These are phyloP conservation scores for Lydus trimaculatus DNA, from an alignment of 2,888 invertebrate species.

Conservation along the genomic window DNA sequence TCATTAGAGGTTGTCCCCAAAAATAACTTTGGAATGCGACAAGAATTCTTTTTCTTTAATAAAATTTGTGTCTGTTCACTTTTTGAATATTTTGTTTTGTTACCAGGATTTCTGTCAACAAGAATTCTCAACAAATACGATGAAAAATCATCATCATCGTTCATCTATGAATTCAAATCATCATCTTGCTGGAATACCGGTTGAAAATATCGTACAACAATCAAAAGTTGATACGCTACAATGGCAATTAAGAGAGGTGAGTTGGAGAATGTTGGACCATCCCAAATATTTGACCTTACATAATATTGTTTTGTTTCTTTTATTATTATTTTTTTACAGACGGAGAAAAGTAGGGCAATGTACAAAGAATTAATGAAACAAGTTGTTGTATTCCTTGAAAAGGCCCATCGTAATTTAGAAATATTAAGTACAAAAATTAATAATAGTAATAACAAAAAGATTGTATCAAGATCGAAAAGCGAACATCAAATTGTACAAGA, in stretches of 20 bases:
- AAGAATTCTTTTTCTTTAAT: conserved; percentile 12
- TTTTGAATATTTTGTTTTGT: not conserved
- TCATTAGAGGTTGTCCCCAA: conserved; percentile 22
- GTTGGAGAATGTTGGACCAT: conserved; percentile 24
- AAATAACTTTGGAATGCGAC: conserved; percentile 27
- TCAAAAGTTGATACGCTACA: conserved; percentile 74
- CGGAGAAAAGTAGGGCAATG: conserved; percentile 75
- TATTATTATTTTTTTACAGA: conserved; percentile 61
- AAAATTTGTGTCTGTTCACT: not conserved
- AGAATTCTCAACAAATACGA: not conserved
- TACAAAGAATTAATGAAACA: conserved; percentile 76
- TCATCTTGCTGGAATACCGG: conserved; percentile 54
- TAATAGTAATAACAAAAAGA: conserved; percentile 43
- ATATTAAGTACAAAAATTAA: conserved; percentile 58
- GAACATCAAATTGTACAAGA: conserved; percentile 60
- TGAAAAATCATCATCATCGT: not conserved
- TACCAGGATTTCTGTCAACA: not conserved
- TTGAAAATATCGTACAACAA: conserved; percentile 70
- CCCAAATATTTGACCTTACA: conserved; percentile 6
- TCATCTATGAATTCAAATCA: not conserved
- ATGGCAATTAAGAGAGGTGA: conserved; percentile 78
- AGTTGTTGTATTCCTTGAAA: conserved; percentile 73
- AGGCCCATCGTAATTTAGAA: conserved; percentile 72
- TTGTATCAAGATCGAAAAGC: conserved; percentile 63
- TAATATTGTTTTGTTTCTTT: conserved; percentile 1